Base-by-base conservation (phyloP, 2,888 invertebrate species). In the Diarsia mendica region DNA sequence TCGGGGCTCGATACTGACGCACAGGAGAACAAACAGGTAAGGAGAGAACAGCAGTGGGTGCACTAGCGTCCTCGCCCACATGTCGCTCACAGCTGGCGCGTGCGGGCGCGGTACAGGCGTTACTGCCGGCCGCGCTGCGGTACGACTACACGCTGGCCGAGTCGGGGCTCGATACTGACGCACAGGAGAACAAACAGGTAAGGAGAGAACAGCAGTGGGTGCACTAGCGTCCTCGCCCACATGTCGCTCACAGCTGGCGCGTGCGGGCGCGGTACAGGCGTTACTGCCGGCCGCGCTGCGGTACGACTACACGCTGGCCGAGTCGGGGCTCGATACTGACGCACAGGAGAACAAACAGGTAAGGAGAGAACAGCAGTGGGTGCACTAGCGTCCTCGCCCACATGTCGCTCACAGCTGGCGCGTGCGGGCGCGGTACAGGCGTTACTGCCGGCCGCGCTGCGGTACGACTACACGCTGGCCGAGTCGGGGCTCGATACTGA, bases 141-240 rank as follows among this genome's bases (percentile, higher is more conserved):
- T 99, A 99, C 94, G 99, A 99, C 96, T 99, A 98, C 95, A 99
- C 99, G 8, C 96, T 99, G 86, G 98, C 99, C 76, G 99, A 99
- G 96, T 99, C 99, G 69, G 99, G 99, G 0, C 98, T 99, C 0
- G 98, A 98, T 87, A 97, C 98, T 44, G 98, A 97, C 86, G 98
- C 98, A 89, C 98, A 98, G 69, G 97, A 98, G 6, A 99, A 99
- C 93, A 98, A 98, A 89, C 98, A 98, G 95, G 97, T 63, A 39
- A 20, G 39, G 39, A 39, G 5, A 39, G 39, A 39, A 39, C 99
- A 90, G 99, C 99, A 88, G 97, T 98, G 49, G 98, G 98, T 60
- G 98, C 99, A 18, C 97, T 99, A 82, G 98, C 98, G 0, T 97
- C 98, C n/a, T 98, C 99, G 91, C 97, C 98, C 68, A 97, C 98